Conservation (phyloP, 2,888 invertebrate species). For the Tetanocera ferruginea region DNA sequence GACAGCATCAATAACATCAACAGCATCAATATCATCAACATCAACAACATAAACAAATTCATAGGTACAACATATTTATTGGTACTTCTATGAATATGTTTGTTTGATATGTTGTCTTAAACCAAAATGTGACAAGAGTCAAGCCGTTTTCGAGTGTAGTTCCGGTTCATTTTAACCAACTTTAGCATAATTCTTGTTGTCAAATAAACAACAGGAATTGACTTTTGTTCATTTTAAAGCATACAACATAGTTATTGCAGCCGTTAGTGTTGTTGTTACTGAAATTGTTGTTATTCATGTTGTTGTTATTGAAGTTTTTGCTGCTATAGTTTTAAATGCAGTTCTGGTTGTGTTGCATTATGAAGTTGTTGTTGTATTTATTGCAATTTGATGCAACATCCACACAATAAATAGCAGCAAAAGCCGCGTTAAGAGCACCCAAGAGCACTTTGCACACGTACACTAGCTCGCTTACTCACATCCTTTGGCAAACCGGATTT, state of each 20-base stretch:
- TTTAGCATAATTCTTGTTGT: neutral
- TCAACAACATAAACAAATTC: no score
- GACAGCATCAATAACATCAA: no score
- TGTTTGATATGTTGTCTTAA: no score
- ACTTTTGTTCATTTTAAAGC: constrained; percentile 13
- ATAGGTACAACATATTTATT: no score
- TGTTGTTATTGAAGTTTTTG: neutral
- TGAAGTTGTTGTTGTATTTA: neutral
- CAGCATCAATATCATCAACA: no score
- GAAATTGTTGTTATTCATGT: neutral
- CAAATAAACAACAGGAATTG: constrained; percentile 2
- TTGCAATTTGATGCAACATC: constrained; percentile 7
- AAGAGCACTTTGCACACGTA: neutral
- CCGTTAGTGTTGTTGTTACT: neutral
- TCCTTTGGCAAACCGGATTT: neutral
- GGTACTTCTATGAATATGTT: no score
- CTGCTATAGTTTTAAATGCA: neutral
- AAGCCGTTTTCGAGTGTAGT: neutral
- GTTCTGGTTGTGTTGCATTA: neutral
- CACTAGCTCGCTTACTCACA: neutral
- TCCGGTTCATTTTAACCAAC: neutral
- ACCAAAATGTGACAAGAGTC: no score
- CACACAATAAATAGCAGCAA: constrained; percentile 3
- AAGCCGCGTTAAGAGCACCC: neutral
- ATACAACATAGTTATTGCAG: constrained; percentile 1